Percentiles rank a stretch among this genome's conserved stretches.
phyloP scores from a whole-genome alignment of 1,140 invertebrate species.

The Popillia japonica region DNA sequence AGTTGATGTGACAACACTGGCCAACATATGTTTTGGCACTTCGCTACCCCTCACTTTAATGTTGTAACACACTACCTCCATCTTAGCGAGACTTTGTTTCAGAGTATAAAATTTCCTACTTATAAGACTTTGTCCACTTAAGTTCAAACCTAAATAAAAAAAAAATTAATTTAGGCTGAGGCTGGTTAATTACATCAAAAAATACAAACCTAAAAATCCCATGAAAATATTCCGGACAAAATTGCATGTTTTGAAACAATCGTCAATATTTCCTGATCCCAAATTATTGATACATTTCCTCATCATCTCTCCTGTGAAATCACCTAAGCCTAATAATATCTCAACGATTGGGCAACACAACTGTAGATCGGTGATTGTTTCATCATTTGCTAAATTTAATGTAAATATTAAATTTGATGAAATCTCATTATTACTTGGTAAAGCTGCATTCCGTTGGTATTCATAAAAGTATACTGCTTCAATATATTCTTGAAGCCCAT shows the following conservation, averaged over 20 bases:
- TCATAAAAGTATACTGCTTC: constrained; percentile 83
- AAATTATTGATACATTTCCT: constrained; percentile 85
- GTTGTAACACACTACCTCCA: constrained; percentile 87
- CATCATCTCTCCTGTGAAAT: constrained; percentile 92
- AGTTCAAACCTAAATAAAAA: constrained; percentile 58
- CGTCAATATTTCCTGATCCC: constrained; percentile 77
- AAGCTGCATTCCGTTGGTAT: constrained; percentile 66
- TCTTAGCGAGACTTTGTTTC: constrained; percentile 79
- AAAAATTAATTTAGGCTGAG: background rate
- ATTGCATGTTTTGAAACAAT: constrained; percentile 76
- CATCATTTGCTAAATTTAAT: constrained; percentile 39
- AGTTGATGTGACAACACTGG: constrained; percentile 62
- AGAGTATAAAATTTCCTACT: constrained; percentile 75
- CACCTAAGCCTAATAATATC: constrained; percentile 85
- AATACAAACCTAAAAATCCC: constrained; percentile 68
- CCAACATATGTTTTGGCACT: constrained; percentile 74
- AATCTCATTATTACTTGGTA: constrained; percentile 62
- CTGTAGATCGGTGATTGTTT: constrained; percentile 41
- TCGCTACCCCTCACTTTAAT: constrained; percentile 83
- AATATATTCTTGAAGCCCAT: constrained; percentile 86
- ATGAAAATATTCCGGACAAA: constrained; percentile 78
- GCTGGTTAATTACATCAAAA: constrained; percentile 28
- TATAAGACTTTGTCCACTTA: constrained; percentile 71
- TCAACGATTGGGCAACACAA: constrained; percentile 69
- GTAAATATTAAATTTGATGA: constrained; percentile 41